These are phyloP conservation scores for Cordilura impudica DNA, from an alignment of 2,888 invertebrate genomes.

Conservation along the genomic window DNA sequence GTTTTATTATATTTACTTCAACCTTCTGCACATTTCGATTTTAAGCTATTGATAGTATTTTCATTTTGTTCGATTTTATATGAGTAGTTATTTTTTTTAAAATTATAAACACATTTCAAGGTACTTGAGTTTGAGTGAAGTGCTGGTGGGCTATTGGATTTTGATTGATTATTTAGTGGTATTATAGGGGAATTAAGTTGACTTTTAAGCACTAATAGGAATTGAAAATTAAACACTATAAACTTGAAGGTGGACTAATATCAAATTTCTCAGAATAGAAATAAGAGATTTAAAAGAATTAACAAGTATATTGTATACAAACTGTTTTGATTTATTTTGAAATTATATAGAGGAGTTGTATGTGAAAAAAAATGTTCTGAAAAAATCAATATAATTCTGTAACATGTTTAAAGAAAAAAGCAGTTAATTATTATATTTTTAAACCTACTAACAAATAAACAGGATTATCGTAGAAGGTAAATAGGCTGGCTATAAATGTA, in stretches of 20 bases:
- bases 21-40: background rate
- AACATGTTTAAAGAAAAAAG: no score
- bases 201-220: conserved; percentile 13
- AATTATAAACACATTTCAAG: conserved; percentile 1
- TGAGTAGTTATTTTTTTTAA: background rate
- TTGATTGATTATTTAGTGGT: conserved; percentile 34
- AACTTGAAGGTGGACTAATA: background rate
- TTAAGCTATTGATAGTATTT: background rate
- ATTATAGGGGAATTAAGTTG: background rate
- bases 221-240: background rate
- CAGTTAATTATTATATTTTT: no score
- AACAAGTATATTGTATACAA: no score
- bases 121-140: background rate
- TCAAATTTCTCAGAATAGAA: no score
- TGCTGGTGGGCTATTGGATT: background rate
- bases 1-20: background rate
- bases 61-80: background rate
- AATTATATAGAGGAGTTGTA: no score
- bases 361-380: no score
- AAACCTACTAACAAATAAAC: no score
- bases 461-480: no score
- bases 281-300: no score
- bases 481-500: no score
- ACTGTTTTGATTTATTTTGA: no score
- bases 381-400: no score